phyloP scores from a whole-genome alignment of 2,888 invertebrate genomes.

The Phyto melanocephala region DNA sequence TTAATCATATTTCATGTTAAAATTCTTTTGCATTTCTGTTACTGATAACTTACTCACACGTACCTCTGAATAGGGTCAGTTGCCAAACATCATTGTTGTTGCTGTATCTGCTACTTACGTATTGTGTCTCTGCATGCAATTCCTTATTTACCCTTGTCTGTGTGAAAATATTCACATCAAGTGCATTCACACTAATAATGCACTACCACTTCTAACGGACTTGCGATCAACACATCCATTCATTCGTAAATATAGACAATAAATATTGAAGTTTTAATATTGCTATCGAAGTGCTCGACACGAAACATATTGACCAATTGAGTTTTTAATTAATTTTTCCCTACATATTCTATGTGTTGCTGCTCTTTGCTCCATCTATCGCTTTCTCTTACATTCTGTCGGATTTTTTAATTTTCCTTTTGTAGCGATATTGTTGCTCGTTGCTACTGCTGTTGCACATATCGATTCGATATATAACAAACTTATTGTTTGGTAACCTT shows the following conservation, averaged over 20 bases:
- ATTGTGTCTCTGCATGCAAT: background rate
- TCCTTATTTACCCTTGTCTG: constrained; percentile 34
- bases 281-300: constrained; percentile 32
- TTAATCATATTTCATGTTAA: no score
- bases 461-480: constrained; percentile 35
- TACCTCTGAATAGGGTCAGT: constrained; percentile 35
- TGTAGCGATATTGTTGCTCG: constrained; percentile 16
- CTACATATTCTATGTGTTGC: constrained; percentile 1
- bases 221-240: background rate
- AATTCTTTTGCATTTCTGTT: background rate
- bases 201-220: background rate
- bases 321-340: constrained; percentile 61
- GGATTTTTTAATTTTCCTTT: background rate
- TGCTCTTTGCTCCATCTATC: background rate
- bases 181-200: background rate
- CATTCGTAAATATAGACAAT: constrained; percentile 5
- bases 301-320: constrained; percentile 50
- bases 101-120: background rate
- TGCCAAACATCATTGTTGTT: constrained; percentile 5
- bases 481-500: constrained; percentile 32
- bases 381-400: background rate
- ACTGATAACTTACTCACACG: background rate
- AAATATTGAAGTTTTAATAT: constrained; percentile 47
- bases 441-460: constrained; percentile 12
- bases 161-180: background rate